Conservation (phyloP, 2,113 vertebrate species). For the Zosterops pallidus region DNA sequence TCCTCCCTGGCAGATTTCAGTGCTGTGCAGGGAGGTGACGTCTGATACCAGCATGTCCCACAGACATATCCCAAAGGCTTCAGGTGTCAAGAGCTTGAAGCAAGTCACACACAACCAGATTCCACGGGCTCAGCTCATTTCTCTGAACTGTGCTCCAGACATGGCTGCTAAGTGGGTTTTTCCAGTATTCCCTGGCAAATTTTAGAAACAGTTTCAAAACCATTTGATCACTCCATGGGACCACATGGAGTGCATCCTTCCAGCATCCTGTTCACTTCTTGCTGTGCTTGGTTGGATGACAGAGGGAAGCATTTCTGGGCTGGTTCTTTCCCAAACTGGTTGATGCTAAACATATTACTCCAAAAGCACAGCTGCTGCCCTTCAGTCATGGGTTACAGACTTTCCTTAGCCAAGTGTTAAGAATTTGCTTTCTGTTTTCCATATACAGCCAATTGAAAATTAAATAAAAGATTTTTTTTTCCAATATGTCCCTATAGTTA, state of each 20-base stretch:
- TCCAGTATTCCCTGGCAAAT: not conserved
- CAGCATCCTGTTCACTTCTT: not conserved
- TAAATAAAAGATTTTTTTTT: not conserved
- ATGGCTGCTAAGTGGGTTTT: accelerated
- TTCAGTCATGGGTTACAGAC: not conserved
- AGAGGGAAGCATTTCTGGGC: not conserved
- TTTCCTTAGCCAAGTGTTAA: not conserved
- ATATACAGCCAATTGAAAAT: not conserved
- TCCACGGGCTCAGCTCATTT: not conserved
- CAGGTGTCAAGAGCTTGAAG: not conserved
- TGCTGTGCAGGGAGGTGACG: not conserved
- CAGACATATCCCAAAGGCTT: not conserved
- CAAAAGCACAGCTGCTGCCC: not conserved
- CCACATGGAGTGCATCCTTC: not conserved
- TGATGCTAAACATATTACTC: not conserved
- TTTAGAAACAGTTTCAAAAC: not conserved
- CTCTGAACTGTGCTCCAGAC: not conserved
- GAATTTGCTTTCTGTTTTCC: not conserved
- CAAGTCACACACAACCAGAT: not conserved
- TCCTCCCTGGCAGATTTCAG: not conserved
- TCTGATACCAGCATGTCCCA: not conserved
- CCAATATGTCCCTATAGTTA: not conserved
- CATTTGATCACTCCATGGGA: not conserved
- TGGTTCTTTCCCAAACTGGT: not conserved
- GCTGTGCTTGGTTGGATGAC: not conserved